Evolutionary conservation across 1,140 invertebrate genomes (phyloP).

Genomic region (Ylistrum balloti): DNA sequence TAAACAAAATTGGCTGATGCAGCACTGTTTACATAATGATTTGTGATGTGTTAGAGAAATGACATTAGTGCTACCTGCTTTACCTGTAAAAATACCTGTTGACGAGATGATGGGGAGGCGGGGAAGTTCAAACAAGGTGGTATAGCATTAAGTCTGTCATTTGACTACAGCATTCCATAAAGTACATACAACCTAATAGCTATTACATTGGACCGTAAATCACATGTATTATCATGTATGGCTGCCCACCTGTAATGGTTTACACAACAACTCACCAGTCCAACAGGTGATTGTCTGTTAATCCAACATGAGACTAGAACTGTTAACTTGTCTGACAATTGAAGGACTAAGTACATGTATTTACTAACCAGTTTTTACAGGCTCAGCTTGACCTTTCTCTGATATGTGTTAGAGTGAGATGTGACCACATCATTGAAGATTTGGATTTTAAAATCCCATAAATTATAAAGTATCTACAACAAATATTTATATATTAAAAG

Average conservation of each 20-base stretch:
- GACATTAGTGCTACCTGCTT: slow-evolving; percentile 2
- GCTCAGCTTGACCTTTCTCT: no score
- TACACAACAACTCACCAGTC: no score
- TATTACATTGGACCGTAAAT: neutral
- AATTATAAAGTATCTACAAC: no score
- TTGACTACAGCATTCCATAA: neutral
- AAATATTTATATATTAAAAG: no score
- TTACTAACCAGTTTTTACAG: no score
- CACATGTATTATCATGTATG: neutral
- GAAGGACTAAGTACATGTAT: no score
- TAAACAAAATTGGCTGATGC: neutral
- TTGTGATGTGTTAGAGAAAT: neutral
- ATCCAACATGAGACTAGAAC: no score
- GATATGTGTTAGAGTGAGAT: no score
- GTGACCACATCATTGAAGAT: no score
- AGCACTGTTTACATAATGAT: neutral
- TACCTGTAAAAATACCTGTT: neutral
- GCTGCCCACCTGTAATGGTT: neutral
- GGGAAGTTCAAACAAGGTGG: neutral
- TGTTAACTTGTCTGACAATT: no score
- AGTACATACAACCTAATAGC: neutral
- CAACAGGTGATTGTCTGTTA: no score
- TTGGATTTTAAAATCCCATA: no score
- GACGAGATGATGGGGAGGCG: neutral
- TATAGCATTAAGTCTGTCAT: neutral